phyloP scores from a whole-genome alignment of 2,888 invertebrate species.

The Amblyjoppa proteus region DNA sequence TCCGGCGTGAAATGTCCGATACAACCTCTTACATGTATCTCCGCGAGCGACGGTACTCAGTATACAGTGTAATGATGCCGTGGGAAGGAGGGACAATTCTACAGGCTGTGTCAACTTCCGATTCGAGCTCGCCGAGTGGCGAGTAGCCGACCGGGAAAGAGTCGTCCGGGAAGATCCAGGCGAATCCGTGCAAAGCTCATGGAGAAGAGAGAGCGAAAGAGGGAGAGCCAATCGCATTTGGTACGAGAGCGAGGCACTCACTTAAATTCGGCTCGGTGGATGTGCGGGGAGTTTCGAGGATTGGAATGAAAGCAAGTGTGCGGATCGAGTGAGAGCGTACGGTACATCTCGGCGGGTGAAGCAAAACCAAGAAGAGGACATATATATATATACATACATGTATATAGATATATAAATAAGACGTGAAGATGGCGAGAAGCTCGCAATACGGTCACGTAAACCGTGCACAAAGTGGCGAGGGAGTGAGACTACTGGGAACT shows the following conservation, averaged over 20 bases:
- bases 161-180: too few relatives aligned
- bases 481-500: constrained; percentile 11
- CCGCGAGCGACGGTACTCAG: neutral
- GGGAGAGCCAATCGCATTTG: constrained; percentile 37
- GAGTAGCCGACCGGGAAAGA: constrained; percentile 26
- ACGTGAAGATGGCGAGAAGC: constrained; percentile 43
- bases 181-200: constrained; percentile 17
- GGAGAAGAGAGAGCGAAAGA: neutral
- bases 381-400: constrained; percentile 9
- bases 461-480: constrained; percentile 53
- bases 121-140: constrained; percentile 28
- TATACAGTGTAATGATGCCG: neutral
- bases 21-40: too few relatives aligned
- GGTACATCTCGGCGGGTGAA: neutral
- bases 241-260: constrained; percentile 52
- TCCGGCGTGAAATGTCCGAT: too few relatives aligned
- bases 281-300: constrained; percentile 42
- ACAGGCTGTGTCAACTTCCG: constrained; percentile 47
- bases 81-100: constrained; percentile 11
- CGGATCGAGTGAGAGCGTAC: constrained; percentile 35
- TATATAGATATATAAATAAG: constrained; percentile 4
- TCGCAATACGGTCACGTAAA: constrained; percentile 59
- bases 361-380: constrained; percentile 26
- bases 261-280: constrained; percentile 51
- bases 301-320: constrained; percentile 20